phyloP scores from a whole-genome alignment of 1,140 invertebrate species.

The Myzus persicae region DNA sequence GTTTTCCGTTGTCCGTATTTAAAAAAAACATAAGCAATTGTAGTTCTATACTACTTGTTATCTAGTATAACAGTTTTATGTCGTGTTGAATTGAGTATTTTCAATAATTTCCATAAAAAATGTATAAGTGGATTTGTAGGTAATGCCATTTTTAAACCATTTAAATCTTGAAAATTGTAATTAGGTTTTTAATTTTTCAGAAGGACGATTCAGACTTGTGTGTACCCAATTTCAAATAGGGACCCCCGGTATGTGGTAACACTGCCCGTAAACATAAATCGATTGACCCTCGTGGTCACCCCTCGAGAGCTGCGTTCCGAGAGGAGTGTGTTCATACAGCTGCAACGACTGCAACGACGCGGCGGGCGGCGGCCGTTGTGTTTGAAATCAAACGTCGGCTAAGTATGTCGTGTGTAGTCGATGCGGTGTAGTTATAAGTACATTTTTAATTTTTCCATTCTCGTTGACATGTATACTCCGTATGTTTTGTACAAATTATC shows the following conservation, averaged over 20 bases:
- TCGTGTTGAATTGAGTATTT: background rate
- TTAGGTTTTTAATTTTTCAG: background rate
- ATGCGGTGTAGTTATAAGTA: background rate
- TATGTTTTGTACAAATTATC: background rate
- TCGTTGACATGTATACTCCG: background rate
- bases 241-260: slow-evolving; percentile 47
- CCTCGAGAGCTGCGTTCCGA: background rate
- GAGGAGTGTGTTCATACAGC: background rate
- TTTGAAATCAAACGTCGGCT: slow-evolving; percentile 45
- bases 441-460: background rate
- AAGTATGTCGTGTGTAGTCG: slow-evolving; percentile 29
- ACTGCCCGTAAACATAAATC: slow-evolving; percentile 41
- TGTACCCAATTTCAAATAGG: background rate
- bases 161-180: background rate
- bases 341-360: slow-evolving; percentile 39
- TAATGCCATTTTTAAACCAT: background rate
- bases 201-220: background rate
- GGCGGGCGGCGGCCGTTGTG: slow-evolving; percentile 22
- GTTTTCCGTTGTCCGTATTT: background rate
- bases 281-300: slow-evolving; percentile 51
- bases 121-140: background rate
- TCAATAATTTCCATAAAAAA: background rate
- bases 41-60: background rate
- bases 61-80: background rate
- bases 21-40: background rate